phyloP scores from a whole-genome alignment of 1,140 invertebrate genomes.

The Saccostrea cuccullata region DNA sequence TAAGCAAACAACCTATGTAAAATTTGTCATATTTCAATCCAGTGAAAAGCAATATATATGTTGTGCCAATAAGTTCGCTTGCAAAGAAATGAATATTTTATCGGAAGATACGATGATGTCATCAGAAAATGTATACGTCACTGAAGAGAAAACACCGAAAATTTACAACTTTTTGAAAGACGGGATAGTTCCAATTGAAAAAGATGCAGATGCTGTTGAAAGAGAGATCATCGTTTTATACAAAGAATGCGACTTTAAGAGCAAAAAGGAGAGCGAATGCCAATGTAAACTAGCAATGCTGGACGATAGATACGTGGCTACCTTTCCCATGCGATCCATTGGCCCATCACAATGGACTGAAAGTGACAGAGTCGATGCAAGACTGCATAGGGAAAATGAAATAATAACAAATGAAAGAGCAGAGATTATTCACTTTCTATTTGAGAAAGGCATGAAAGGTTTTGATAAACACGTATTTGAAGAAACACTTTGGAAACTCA shows the following conservation, averaged over 20 bases:
- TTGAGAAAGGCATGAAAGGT: background rate
- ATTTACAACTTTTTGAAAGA: background rate
- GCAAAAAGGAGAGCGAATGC: background rate
- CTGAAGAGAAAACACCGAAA: background rate
- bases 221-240: background rate
- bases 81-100: background rate
- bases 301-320: background rate
- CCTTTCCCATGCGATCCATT: background rate
- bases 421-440: background rate
- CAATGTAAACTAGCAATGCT: background rate
- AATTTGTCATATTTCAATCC: background rate
- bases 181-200: background rate
- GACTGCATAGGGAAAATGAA: background rate
- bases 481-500: background rate
- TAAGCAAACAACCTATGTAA: background rate
- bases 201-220: background rate
- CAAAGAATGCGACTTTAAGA: background rate
- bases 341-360: background rate
- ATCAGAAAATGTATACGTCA: background rate
- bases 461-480: background rate
- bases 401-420: background rate
- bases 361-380: background rate
- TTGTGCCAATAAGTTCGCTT: background rate
- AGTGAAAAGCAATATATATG: background rate
- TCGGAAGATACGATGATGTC: background rate